Conservation (phyloP, 2,113 vertebrate genomes). For the Leucoraja erinaceus region DNA sequence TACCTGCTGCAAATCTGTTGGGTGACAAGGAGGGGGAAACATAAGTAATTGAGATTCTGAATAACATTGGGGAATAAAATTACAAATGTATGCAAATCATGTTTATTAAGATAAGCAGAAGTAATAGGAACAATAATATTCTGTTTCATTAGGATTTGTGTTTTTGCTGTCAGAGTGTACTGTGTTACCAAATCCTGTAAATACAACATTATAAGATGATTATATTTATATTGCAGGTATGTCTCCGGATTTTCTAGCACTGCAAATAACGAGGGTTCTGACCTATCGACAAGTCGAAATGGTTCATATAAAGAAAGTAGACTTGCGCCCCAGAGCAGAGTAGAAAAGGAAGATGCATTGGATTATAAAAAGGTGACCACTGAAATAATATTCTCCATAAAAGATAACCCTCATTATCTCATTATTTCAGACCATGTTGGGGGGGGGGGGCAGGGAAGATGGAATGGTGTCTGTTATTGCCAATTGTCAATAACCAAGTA, state of each 20-base stretch:
- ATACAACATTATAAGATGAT: neutral
- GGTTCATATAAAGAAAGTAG: slow-evolving; percentile 69
- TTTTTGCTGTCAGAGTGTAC: neutral
- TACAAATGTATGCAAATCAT: too few relatives aligned
- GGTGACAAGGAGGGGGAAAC: neutral
- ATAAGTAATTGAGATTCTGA: neutral
- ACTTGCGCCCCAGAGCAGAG: slow-evolving; percentile 73
- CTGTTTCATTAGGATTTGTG: neutral
- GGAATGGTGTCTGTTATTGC: too few relatives aligned
- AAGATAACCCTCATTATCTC: too few relatives aligned
- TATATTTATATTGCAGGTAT: slow-evolving; percentile 57
- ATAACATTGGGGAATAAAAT: neutral
- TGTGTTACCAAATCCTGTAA: neutral
- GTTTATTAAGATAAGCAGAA: neutral
- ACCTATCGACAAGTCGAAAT: slow-evolving; percentile 62
- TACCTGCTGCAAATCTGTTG: too few relatives aligned
- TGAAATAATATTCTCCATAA: neutral
- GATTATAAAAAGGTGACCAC: slow-evolving; percentile 90
- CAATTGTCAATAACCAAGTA: too few relatives aligned
- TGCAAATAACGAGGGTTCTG: slow-evolving; percentile 69
- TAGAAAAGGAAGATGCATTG: slow-evolving; percentile 80
- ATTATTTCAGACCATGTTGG: too few relatives aligned
- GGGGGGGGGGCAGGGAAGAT: too few relatives aligned
- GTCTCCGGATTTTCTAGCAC: slow-evolving; percentile 57
- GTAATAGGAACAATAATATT: too few relatives aligned